phyloP scores from a whole-genome alignment of 2,888 invertebrate genomes.

The Tenthredo amoena region DNA sequence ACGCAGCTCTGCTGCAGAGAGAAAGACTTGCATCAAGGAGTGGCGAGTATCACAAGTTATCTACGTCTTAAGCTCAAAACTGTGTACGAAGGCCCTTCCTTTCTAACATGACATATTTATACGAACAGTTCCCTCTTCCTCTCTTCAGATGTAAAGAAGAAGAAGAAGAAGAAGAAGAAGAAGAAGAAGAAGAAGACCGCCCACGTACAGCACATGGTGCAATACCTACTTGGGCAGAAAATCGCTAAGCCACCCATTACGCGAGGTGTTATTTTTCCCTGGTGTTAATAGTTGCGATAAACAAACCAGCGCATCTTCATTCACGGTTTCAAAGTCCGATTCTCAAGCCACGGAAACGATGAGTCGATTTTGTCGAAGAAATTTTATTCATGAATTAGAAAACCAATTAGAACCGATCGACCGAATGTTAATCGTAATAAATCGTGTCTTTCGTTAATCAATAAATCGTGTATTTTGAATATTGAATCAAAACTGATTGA shows the following conservation, averaged over 20 bases:
- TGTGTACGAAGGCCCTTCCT: constrained; percentile 20
- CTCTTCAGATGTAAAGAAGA: constrained; percentile 2
- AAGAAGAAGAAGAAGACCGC: not conserved
- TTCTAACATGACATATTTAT: constrained; percentile 33
- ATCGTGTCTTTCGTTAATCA: not conserved
- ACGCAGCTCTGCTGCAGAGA: not conserved
- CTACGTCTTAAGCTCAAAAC: constrained; percentile 21
- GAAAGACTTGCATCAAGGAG: constrained; percentile 16
- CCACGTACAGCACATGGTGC: not conserved
- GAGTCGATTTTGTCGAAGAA: not conserved
- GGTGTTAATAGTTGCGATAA: not conserved
- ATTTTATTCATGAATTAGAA: not conserved
- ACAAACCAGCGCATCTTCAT: not conserved
- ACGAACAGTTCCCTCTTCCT: not conserved
- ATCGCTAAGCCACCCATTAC: not conserved
- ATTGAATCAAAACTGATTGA: no score
- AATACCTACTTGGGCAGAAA: constrained; percentile 4
- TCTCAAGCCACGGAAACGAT: not conserved
- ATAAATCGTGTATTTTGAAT: no score
- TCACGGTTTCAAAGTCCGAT: not conserved
- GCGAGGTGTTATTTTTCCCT: constrained; percentile 2
- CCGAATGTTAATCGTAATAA: not conserved
- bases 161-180: not conserved
- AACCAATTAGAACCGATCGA: not conserved
- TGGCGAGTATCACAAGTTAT: constrained; percentile 29